Evolutionary conservation across 1,140 invertebrate species (phyloP), one percentile per base, ranked within the genome.

Genomic region (Brachionus manjavacas): DNA sequence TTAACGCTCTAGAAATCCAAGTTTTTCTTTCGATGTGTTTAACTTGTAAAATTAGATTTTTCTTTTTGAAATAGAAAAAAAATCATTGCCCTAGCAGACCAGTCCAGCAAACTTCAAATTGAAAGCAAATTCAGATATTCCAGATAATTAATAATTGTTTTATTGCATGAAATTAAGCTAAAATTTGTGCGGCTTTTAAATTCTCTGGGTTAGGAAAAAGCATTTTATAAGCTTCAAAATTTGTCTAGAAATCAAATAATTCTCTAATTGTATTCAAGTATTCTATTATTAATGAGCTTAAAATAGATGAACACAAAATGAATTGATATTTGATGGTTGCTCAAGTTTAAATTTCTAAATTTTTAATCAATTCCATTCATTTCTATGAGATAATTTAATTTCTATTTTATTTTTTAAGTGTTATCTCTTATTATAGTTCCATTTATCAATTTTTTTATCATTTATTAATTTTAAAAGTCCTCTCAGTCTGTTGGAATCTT

Each of bases 121-220:
- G 16, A 72, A 72, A 20, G 31, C 31, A 28, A 23, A 70, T 31
- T 35, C 31, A 72, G 35, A 72, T 31, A 70, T 72, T 72, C 68
- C 68, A 72, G 68, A 72, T 72, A 72, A 72, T 72, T 72, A 72
- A 72, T 72, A 72, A 72, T 72, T 72, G 39, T 72, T 72, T 72
- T 72, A 72, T 72, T 72, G 68, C 68, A 72, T 41, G 31, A 72
- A 72, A 72, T 72, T 72, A 72, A 72, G 68, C 35, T 41, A 31
- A 31, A 68, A 31, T 68, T 68, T 16, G 31, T 72, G 31, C 35
- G 31, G 8, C 16, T 72, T 70, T 70, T 70, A 7, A n/a, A 70
- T 70, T 70, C n/a, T 25, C 31, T 35, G 31, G 31, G 35, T 31
- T 70, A 66, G 66, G 14, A 35, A 70, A 28, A 39, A 41, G 28